These are phyloP conservation scores for Beris chalybata DNA, from an alignment of 2,888 invertebrate species.

Conservation along the genomic window DNA sequence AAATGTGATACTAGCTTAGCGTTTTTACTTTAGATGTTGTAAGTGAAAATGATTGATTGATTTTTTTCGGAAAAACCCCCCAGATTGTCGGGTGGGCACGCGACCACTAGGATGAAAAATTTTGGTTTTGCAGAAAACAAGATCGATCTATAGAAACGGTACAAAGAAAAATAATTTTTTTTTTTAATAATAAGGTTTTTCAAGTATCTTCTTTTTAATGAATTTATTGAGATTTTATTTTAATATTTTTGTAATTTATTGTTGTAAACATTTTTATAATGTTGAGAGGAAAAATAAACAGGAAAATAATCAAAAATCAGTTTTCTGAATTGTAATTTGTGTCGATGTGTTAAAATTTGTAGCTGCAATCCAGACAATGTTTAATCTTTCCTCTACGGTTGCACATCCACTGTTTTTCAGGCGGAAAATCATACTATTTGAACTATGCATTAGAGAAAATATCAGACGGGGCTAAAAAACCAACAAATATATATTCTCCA, in stretches of 20 bases:
- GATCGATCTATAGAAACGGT: slow-evolving; percentile 23
- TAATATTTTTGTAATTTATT: slow-evolving; percentile 31
- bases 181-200: slow-evolving; percentile 14
- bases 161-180: slow-evolving; percentile 22
- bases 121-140: background rate
- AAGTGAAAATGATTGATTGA: background rate
- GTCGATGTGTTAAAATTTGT: too few relatives aligned
- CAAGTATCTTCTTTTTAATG: slow-evolving; percentile 8
- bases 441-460: too few relatives aligned
- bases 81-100: too few relatives aligned
- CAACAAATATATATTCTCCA: too few relatives aligned
- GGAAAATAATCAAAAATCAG: too few relatives aligned
- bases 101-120: too few relatives aligned
- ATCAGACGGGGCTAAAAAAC: too few relatives aligned
- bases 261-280: slow-evolving; percentile 25
- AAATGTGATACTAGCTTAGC: slow-evolving; percentile 28
- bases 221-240: slow-evolving; percentile 12
- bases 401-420: too few relatives aligned
- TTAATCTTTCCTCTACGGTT: too few relatives aligned
- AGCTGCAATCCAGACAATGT: too few relatives aligned
- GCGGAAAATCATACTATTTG: too few relatives aligned
- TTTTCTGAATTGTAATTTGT: too few relatives aligned
- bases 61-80: background rate
- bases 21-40: slow-evolving; percentile 13
- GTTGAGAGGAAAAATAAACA: slow-evolving; percentile 14